phyloP scores from a whole-genome alignment of 1,140 invertebrate genomes.

The Eupeodes corollae region DNA sequence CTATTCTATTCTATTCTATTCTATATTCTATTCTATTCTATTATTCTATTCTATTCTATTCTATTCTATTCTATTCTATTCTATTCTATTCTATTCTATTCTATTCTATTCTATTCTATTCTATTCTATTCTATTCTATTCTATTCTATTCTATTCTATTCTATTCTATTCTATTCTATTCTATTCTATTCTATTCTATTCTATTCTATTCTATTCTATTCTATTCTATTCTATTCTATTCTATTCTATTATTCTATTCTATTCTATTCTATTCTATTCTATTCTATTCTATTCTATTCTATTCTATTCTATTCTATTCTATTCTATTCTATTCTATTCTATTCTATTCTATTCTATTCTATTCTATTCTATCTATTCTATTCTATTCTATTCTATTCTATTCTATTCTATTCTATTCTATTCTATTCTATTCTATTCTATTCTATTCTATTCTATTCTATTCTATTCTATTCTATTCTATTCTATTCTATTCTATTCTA shows the following conservation, averaged over 20 bases:
- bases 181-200: background rate
- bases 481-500: background rate
- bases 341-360: background rate
- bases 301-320: background rate
- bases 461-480: background rate
- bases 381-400: background rate
- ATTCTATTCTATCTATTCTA: background rate
- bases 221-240: background rate
- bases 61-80: constrained; percentile 1
- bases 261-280: background rate
- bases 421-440: background rate
- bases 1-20: background rate
- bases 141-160: constrained; percentile 1
- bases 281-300: background rate
- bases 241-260: background rate
- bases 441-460: background rate
- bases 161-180: constrained; percentile 1
- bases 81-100: constrained; percentile 1
- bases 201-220: background rate
- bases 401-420: background rate
- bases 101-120: constrained; percentile 1
- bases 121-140: constrained; percentile 1
- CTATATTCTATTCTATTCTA: background rate
- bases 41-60: constrained; percentile 1
- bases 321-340: background rate